These are phyloP conservation scores for Epizoanthus stellaris DNA, from an alignment of 92 coral and sea anemone genomes.

Conservation along the genomic window DNA sequence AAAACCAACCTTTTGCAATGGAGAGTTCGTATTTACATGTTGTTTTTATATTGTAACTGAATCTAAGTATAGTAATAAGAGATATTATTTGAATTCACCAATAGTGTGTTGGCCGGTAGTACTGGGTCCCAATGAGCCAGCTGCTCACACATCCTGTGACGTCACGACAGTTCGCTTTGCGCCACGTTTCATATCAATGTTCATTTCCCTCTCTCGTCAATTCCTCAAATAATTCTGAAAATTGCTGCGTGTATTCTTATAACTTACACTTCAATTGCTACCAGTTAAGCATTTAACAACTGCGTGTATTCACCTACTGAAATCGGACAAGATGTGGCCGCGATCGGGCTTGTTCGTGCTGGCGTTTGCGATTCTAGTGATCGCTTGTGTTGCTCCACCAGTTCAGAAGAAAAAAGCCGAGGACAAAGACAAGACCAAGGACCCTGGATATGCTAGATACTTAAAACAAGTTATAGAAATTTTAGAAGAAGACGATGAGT, in stretches of 20 bases:
- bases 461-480: slow-evolving; percentile 96
- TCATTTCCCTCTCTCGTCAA: slow-evolving; percentile 4
- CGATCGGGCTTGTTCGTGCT: slow-evolving; percentile 31
- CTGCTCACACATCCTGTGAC: slow-evolving; percentile 61
- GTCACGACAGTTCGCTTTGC: slow-evolving; percentile 62
- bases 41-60: no score
- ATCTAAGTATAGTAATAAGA: no score
- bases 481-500: slow-evolving; percentile 93
- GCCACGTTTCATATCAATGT: slow-evolving; percentile 83
- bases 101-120: no score
- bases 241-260: not conserved
- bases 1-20: no score
- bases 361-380: slow-evolving; percentile 39
- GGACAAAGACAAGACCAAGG: slow-evolving; percentile 62
- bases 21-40: no score
- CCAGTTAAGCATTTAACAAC: not conserved
- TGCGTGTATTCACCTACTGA: not conserved
- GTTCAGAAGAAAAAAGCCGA: slow-evolving; percentile 58
- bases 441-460: slow-evolving; percentile 95
- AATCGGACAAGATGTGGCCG: slow-evolving; percentile 37
- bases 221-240: slow-evolving; percentile 11
- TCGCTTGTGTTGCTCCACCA: slow-evolving; percentile 85
- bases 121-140: slow-evolving; percentile 19
- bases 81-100: no score
- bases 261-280: not conserved